Conservation (phyloP, 2,113 vertebrate genomes). For the Pao palembangensis region DNA sequence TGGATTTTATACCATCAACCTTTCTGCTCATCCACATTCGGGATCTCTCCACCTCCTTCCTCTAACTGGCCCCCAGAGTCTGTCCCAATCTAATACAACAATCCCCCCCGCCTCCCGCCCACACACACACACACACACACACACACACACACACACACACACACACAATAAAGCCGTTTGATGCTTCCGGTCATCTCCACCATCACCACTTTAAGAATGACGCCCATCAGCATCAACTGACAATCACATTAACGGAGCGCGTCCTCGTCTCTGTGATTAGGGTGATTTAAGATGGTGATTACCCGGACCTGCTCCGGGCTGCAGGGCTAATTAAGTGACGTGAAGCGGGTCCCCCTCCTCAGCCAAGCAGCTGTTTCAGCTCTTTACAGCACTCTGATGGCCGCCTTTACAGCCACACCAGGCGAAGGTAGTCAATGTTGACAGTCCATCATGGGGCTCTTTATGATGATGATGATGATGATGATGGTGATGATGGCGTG, state of each 20-base stretch:
- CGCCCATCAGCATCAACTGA: constrained; percentile 25
- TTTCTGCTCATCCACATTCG: constrained; percentile 8
- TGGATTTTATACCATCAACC: constrained; percentile 43
- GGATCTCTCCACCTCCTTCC: constrained; percentile 38
- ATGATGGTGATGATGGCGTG: too few relatives aligned
- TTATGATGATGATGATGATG: constrained; percentile 29
- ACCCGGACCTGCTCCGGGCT: constrained; percentile 33
- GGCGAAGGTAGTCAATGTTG: constrained; percentile 64
- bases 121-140: constrained; percentile 12
- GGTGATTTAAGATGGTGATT: constrained; percentile 44
- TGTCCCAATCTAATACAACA: constrained; percentile 34
- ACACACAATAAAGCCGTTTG: constrained; percentile 36
- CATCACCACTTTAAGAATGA: constrained; percentile 38
- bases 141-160: constrained; percentile 11
- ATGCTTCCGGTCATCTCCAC: constrained; percentile 54
- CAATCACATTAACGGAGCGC: constrained; percentile 58
- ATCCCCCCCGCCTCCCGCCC: constrained; percentile 8
- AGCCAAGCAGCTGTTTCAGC: constrained; percentile 46
- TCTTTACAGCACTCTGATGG: constrained; percentile 52
- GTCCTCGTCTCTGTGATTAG: constrained; percentile 37
- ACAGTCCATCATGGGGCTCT: constrained; percentile 52
- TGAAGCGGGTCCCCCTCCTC: constrained; percentile 30
- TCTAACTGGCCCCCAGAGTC: constrained; percentile 12
- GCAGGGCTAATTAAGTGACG: constrained; percentile 53
- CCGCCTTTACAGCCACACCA: constrained; percentile 40